Evolutionary conservation across 2,113 vertebrate genomes (phyloP), one percentile per base, ranked within the genome.

Genomic region (Oryzias curvinotus): DNA sequence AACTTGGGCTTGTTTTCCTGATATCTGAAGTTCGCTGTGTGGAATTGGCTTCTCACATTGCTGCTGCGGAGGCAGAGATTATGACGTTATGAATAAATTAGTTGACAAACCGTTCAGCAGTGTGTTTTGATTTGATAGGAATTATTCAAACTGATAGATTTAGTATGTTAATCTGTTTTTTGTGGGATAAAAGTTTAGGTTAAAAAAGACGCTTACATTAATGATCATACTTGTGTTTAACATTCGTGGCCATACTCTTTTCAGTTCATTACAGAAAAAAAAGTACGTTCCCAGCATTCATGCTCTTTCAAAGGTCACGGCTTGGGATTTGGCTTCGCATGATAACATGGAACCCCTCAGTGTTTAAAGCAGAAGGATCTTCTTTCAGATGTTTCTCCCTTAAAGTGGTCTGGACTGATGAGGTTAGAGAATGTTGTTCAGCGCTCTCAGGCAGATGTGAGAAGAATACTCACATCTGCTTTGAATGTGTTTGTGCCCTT

Each of bases 391-490:
- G 60, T 30, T 62, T 41, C 49, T 47, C 18, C 54, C 60, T 62
- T 19, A 61, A 54, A 51, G 49, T 10, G 14, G 61, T 64, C 23
- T 43, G 18, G 26, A 45, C 68, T 59, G 62, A 70, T 55, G 55
- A 79, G 67, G 52, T 30, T 67, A 61, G 57, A 21, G n/a, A 43
- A 14, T 65, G 47, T 62, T 19, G 26, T 59, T 75, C 26, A 68
- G 46, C 44, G 55, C 46, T 30, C 16, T 47, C 3, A 36, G n/a
- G 41, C 58, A 49, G 43, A 52, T 2, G 25, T 68, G 80, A 66
- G 41, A 7, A 1, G 78, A 85, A 65, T 78, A 64, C 28, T 41
- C 45, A 7, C 26, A 18, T 4, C 17, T 28, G 23, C 28, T 21
- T 48, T 47, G 55, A 59, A 60, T 51, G 59, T 55, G 51, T 26